Evolutionary conservation across 35 echinoderm and acorn worm genomes (phyloP).

Genomic region (Ophioderma brevispina): DNA sequence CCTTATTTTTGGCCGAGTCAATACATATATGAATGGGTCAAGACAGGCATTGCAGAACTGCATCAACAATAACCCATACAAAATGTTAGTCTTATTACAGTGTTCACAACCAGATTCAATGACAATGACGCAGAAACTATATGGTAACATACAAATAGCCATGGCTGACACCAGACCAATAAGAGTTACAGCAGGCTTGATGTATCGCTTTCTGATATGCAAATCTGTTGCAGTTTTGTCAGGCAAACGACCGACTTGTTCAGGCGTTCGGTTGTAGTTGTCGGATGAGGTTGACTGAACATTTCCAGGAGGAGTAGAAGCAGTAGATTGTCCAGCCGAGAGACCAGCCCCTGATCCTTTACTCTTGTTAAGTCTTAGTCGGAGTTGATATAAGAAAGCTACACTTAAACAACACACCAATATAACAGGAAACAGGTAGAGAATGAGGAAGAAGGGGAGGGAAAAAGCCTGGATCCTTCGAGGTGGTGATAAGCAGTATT

Average conservation of each 20-base stretch:
- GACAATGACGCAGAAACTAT: background rate
- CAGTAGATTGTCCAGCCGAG: too few relatives aligned
- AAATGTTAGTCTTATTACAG: too few relatives aligned
- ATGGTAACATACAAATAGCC: too few relatives aligned
- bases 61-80: background rate
- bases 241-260: background rate
- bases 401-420: background rate
- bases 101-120: too few relatives aligned
- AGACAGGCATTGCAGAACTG: too few relatives aligned
- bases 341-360: too few relatives aligned
- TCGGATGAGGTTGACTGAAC: too few relatives aligned
- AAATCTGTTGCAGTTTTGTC: background rate
- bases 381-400: background rate
- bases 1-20: background rate
- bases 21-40: background rate
- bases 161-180: too few relatives aligned
- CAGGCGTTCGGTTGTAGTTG: background rate
- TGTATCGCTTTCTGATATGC: background rate
- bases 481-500: background rate
- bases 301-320: too few relatives aligned
- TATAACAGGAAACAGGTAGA: background rate
- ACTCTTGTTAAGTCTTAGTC: background rate
- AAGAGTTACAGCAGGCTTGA: background rate
- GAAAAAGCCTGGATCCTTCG: background rate
- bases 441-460: background rate